phyloP scores from a whole-genome alignment of 1,140 invertebrate genomes.

The Trachymyrmex septentrionalis region DNA sequence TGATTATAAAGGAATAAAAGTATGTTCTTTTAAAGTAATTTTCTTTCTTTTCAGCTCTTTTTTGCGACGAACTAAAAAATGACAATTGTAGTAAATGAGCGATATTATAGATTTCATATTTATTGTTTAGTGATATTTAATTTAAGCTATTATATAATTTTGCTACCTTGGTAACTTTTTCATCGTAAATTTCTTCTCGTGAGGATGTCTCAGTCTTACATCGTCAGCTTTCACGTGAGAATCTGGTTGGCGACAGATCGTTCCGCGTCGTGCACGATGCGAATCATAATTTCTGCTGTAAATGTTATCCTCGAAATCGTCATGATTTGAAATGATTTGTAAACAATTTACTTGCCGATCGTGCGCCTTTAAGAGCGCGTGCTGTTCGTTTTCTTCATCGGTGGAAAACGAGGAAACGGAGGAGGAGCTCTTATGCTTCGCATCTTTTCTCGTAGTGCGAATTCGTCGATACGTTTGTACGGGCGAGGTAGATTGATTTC shows the following conservation, averaged over 20 bases:
- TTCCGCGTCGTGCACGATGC: slow-evolving; percentile 45
- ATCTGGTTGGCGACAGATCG: slow-evolving; percentile 4
- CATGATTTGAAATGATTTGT: slow-evolving; percentile 15
- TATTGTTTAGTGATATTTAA: not conserved
- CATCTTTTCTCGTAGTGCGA: slow-evolving; percentile 57
- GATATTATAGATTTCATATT: not conserved
- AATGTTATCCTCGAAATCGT: slow-evolving; percentile 55
- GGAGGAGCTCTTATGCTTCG: slow-evolving; percentile 34
- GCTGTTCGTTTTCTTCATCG: slow-evolving; percentile 40
- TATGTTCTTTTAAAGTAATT: too few relatives aligned
- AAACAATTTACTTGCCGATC: slow-evolving; percentile 44
- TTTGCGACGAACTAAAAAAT: too few relatives aligned
- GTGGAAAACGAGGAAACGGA: slow-evolving; percentile 58
- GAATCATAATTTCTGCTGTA: slow-evolving; percentile 60
- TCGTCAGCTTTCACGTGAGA: not conserved
- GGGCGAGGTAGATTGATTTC: slow-evolving; percentile 40
- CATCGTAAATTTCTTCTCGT: slow-evolving; percentile 60
- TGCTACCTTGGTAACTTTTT: slow-evolving; percentile 70
- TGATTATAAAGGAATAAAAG: too few relatives aligned
- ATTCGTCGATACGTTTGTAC: slow-evolving; percentile 64
- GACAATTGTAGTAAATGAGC: too few relatives aligned
- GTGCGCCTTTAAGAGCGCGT: slow-evolving; percentile 12
- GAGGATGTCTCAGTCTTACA: slow-evolving; percentile 1
- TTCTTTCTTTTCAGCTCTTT: too few relatives aligned
- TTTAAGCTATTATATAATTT: too few relatives aligned